Percentiles rank a stretch among this genome's conserved stretches.
phyloP scores from a whole-genome alignment of 2,888 invertebrate genomes.

The Chelonus formosanus region DNA sequence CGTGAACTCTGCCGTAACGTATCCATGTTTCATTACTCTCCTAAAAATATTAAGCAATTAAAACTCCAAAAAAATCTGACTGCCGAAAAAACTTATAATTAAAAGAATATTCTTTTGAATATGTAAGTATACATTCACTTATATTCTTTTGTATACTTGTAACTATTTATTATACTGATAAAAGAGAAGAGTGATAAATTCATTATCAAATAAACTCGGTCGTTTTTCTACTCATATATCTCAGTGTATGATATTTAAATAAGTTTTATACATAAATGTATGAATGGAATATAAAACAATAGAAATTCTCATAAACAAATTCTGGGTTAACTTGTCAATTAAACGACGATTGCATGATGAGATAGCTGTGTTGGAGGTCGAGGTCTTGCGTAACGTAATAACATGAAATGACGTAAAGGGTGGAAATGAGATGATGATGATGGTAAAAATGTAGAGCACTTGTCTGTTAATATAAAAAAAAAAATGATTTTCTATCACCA shows the following conservation, averaged over 20 bases:
- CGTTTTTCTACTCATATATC: too few species aligned
- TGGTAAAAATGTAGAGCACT: slow-evolving; percentile 32
- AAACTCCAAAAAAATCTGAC: too few species aligned
- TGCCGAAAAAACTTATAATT: too few species aligned
- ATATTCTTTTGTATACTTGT: too few species aligned
- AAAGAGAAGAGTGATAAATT: too few species aligned
- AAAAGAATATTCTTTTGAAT: too few species aligned
- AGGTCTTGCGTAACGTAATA: slow-evolving; percentile 44
- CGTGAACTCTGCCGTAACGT: slow-evolving; percentile 25
- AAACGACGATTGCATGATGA: slow-evolving; percentile 29
- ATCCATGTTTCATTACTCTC: slow-evolving; percentile 2
- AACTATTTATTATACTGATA: too few species aligned
- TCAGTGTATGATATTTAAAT: neutral
- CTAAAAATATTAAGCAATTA: neutral
- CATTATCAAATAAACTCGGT: too few species aligned
- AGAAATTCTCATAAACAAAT: too few species aligned
- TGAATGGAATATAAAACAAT: neutral
- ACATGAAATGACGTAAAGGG: slow-evolving; percentile 41
- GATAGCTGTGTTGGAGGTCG: slow-evolving; percentile 40
- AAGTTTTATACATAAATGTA: neutral
- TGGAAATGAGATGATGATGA: slow-evolving; percentile 36
- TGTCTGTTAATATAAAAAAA: slow-evolving; percentile 21
- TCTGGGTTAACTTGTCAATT: neutral
- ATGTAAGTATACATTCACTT: too few species aligned
- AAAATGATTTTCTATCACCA: too few species aligned